phyloP scores from a whole-genome alignment of 2,888 invertebrate species.

The Tenthredo notha region DNA sequence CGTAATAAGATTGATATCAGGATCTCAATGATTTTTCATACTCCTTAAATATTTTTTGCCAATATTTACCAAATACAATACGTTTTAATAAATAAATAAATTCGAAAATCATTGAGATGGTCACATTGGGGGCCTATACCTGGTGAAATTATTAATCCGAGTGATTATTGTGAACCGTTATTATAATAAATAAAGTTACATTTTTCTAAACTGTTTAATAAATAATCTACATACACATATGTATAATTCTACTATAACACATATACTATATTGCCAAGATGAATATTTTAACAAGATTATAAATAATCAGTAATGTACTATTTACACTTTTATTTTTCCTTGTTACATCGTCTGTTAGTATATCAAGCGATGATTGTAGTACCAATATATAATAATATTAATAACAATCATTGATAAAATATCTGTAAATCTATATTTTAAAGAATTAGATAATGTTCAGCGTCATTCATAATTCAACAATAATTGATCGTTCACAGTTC shows the following conservation, averaged over 20 bases:
- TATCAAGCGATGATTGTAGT: conserved; percentile 1
- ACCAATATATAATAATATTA: neutral
- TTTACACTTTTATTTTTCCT: conserved; percentile 30
- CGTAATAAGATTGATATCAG: neutral
- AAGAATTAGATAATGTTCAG: conserved; percentile 24
- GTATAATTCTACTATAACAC: neutral
- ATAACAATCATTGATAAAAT: conserved; percentile 38
- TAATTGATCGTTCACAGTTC: neutral
- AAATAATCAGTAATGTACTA: conserved; percentile 4
- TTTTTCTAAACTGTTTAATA: conserved; percentile 40
- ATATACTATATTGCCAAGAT: conserved; percentile 3
- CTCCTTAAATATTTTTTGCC: neutral
- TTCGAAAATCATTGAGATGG: neutral
- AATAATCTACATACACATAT: conserved; percentile 25
- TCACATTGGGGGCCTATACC: neutral
- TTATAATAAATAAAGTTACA: conserved; percentile 36
- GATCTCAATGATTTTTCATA: neutral
- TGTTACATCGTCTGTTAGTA: conserved; percentile 11
- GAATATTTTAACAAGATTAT: conserved; percentile 19
- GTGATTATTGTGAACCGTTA: neutral
- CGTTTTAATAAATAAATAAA: neutral
- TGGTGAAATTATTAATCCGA: neutral
- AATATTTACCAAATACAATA: neutral
- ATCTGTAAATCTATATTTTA: conserved; percentile 37
- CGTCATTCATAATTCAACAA: neutral